phyloP scores from a whole-genome alignment of 2,888 invertebrate species.

The Acanthoscelides obtectus region DNA sequence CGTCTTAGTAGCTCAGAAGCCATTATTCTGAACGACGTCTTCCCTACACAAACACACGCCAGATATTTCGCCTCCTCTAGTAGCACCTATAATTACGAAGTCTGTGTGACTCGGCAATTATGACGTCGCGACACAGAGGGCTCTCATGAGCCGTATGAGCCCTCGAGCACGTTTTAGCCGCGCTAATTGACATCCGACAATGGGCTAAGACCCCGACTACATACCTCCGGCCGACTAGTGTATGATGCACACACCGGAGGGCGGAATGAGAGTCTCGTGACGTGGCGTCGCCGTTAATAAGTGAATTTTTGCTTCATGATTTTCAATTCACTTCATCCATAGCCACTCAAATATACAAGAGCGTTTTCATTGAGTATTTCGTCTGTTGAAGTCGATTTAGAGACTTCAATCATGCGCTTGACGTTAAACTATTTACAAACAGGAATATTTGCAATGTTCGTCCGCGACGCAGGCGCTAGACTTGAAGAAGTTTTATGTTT shows the following conservation, averaged over 20 bases:
- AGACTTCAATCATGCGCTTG: too few species aligned
- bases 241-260: not conserved
- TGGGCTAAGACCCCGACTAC: not conserved
- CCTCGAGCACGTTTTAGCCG: constrained; percentile 37
- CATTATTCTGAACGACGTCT: constrained; percentile 8
- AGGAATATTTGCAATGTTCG: too few species aligned
- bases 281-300: not conserved
- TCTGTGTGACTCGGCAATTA: constrained; percentile 33
- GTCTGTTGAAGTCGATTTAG: too few species aligned
- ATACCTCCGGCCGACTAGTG: not conserved
- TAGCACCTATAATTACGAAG: constrained; percentile 30
- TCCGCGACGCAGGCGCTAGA: too few species aligned
- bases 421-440: too few species aligned
- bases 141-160: constrained; percentile 31
- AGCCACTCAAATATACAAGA: too few species aligned
- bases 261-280: not conserved
- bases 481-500: too few species aligned
- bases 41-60: constrained; percentile 26
- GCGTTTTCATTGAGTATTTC: too few species aligned
- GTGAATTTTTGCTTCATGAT: too few species aligned
- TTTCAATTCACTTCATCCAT: too few species aligned
- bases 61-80: constrained; percentile 4
- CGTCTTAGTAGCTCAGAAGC: constrained; percentile 9
- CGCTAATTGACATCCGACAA: constrained; percentile 32
- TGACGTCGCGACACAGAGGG: constrained; percentile 18